Base-by-base conservation (phyloP, 2,113 vertebrate genomes). In the Carassius carassius region DNA sequence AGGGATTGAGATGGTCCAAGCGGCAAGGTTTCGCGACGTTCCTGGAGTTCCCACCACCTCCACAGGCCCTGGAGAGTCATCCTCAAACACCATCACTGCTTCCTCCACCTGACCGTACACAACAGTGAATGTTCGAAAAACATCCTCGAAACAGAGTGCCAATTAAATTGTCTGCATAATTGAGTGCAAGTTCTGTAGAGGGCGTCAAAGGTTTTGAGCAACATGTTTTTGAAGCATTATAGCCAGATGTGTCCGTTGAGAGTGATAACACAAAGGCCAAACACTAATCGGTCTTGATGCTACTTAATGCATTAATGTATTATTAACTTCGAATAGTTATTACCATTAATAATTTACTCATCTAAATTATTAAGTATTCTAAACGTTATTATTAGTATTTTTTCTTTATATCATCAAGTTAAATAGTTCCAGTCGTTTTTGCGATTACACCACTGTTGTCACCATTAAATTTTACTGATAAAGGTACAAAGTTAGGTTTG, bases 61-160 rank as follows among this genome's bases (percentile, higher is more conserved):
- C 8, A 93, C 90, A 0, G 95, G 95, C 60, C 93, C 90, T 0
- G 95, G 95, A 70, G 92, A 93, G 88, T 98, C 97, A 65, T 99
- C 98, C 93, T 99, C 98, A 93, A 96, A 88, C 79, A 99, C 98
- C 89, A 97, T 92, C 0, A 95, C 96, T 0, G 96, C 98, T 94
- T 99, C 97, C 92, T 99, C 98, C 91, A 99, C 98, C 98, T 95
- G 89, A 16, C 13, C 6, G 35, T 1, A 73, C 3, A 74, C 3
- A 78, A 10, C 19, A 47, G 23, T 47, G 16, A 44, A 54, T 6
- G 67, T 41, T 41, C 41, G 7, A 8, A 41, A 41, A 41, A 9
- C 41, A 41, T 41, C 8, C 41, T 41, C 8, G 41, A 41, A 41
- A 41, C 7, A 44, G 9, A 44, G 41, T 37, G 35, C 35, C 35